Base-by-base conservation (phyloP, 2,113 vertebrate genomes). In the Diphyllodes magnificus region DNA sequence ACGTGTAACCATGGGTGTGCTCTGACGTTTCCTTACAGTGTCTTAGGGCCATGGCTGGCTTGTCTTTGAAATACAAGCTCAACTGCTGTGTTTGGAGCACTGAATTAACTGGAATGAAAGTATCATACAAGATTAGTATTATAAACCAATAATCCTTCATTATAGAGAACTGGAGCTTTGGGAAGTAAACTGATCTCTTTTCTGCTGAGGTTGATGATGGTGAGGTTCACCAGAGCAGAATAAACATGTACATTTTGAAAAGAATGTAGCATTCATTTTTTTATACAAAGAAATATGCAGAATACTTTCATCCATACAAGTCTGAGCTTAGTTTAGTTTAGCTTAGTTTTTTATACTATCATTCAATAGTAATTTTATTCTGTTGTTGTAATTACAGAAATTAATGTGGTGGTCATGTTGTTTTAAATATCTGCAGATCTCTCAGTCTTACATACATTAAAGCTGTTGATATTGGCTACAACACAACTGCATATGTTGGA, bases 61-160 rank as follows among this genome's bases (percentile, higher is more conserved):
- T 86, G 44, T 73, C 47, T 54, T 66, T 94, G 92, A 61, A 82
- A 39, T 89, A 68, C 44, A 91, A 79, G n/a, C 60, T 95, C 61
- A 61, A 10, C 76, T 69, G 33, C 80, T 61, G 94, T 23, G 68
- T 88, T 90, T 31, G 81, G 82, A 86, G 66, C 24, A 37, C 93
- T 96, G 96, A 97, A 97, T 73, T 98, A 97, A 97, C 96, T 98
- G 97, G 92, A 85, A 95, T 95, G 77, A 94, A 96, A 92, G 65
- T 80, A 90, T 20, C n/a, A 54, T 23, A 45, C 25, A 61, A 31
- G 57, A 77, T 44, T 54, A 76, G 54, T 88, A 24, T 73, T 59
- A 33, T 35, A 80, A 78, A 82, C 44, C 30, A 49, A 30, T 53
- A 93, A 72, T 35, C 10, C 33, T 75, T 82, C 39, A 31, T 68